Evolutionary conservation across 2,113 vertebrate genomes (phyloP).

Genomic region (Hemiprocne comata): DNA sequence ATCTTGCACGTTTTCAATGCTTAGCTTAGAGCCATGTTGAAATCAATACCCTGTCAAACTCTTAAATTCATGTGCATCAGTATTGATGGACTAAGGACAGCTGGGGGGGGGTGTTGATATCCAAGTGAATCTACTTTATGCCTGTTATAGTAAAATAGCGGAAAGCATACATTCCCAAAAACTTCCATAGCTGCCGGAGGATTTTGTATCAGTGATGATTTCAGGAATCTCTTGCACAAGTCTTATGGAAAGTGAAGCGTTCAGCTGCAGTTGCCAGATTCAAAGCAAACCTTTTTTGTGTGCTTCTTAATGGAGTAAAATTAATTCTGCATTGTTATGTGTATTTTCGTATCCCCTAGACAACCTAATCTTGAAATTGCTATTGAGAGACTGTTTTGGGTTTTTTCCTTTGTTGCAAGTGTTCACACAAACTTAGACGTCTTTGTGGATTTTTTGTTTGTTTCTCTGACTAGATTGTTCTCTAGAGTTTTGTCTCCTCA

Average conservation of each 20-base stretch:
- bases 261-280: not conserved
- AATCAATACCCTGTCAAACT: not conserved
- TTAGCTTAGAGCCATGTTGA: not conserved
- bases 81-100: not conserved
- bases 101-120: not conserved
- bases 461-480: constrained; percentile 42
- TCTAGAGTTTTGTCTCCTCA: not conserved
- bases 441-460: constrained; percentile 4
- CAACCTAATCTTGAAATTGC: not conserved
- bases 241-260: not conserved
- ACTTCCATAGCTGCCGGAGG: not conserved
- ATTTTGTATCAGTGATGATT: not conserved
- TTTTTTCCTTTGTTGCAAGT: not conserved
- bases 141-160: not conserved
- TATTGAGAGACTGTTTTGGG: not conserved
- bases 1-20: not conserved
- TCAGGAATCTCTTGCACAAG: not conserved
- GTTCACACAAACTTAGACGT: not conserved
- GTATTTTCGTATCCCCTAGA: not conserved
- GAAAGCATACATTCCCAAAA: not conserved
- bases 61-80: not conserved
- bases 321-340: not conserved
- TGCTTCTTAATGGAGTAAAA: not conserved
- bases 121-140: not conserved
- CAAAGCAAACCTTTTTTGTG: not conserved